phyloP scores from a whole-genome alignment of 2,113 vertebrate genomes.

The Vireo altiloquus region DNA sequence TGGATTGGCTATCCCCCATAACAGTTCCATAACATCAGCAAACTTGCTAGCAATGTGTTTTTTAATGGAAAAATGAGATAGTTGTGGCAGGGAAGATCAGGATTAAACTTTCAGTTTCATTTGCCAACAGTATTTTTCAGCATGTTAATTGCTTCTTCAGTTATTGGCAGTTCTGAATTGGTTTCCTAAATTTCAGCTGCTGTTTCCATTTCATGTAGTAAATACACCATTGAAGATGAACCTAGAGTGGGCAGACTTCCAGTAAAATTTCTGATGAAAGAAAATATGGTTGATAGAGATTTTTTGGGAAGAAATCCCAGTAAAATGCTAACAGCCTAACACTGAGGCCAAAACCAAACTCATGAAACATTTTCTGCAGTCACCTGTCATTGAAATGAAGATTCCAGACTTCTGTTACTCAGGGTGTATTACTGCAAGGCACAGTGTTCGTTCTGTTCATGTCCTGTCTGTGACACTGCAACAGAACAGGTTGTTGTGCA shows the following conservation, averaged over 20 bases:
- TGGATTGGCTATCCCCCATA: too few relatives aligned
- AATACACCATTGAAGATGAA: neutral
- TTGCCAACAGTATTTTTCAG: neutral
- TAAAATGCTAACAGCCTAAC: neutral
- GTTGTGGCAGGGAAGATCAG: neutral
- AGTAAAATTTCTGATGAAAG: neutral
- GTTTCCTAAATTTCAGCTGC: neutral
- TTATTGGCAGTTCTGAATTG: neutral
- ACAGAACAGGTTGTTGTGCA: neutral
- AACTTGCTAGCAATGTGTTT: neutral
- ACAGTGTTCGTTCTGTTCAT: rapidly evolving
- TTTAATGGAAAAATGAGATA: neutral
- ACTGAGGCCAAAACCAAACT: neutral
- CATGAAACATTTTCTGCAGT: neutral
- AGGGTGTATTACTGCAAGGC: neutral
- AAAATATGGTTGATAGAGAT: neutral
- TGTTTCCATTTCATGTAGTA: neutral
- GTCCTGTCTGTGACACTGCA: neutral
- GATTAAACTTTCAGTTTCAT: neutral
- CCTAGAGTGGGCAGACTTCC: neutral
- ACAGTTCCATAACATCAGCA: too few relatives aligned
- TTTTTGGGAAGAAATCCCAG: neutral
- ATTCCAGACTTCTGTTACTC: neutral
- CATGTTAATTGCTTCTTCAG: neutral
- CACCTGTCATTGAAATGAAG: neutral